phyloP scores from a whole-genome alignment of 2,113 vertebrate species.

The Brachypteracias leptosomus region DNA sequence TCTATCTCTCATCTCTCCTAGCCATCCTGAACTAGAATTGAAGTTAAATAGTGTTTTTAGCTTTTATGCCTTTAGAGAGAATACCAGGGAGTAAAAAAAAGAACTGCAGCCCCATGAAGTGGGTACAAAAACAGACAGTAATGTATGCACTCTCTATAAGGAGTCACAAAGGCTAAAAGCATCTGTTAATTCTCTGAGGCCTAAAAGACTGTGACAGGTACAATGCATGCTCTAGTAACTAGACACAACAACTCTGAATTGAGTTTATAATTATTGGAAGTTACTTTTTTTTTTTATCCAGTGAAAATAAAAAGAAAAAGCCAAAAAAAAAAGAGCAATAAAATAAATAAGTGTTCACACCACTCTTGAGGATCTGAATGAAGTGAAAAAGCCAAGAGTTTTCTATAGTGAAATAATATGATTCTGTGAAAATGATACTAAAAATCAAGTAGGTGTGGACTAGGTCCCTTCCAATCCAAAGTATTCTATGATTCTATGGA shows the following conservation, averaged over 20 bases:
- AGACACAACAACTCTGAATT: background rate
- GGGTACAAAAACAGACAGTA: background rate
- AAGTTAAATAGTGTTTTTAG: background rate
- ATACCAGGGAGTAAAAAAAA: background rate
- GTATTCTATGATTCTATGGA: no score
- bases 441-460: background rate
- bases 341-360: background rate
- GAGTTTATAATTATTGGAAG: background rate
- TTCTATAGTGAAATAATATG: background rate
- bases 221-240: background rate
- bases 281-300: background rate
- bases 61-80: background rate
- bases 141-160: background rate
- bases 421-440: background rate
- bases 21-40: background rate
- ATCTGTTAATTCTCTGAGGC: background rate
- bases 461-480: no score
- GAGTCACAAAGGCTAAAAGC: slow-evolving; percentile 16
- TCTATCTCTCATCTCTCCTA: background rate
- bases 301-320: background rate
- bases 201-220: background rate
- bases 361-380: background rate
- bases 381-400: background rate
- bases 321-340: background rate
- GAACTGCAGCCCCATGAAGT: background rate